phyloP scores from a whole-genome alignment of 2,888 invertebrate species.

The Cylloceria caligata region DNA sequence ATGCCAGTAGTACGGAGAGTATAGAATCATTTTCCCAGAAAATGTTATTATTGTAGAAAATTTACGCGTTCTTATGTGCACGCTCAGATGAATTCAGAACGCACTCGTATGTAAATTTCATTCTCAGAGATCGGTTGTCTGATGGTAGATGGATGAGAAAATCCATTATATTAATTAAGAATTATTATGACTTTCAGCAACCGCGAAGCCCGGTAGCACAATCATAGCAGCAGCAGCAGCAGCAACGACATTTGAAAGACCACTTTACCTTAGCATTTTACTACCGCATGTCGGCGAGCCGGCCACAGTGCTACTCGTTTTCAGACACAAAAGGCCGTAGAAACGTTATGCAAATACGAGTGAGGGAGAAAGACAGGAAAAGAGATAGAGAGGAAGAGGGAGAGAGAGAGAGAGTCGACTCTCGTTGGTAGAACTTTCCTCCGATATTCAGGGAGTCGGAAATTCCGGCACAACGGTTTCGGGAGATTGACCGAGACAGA shows the following conservation, averaged over 20 bases:
- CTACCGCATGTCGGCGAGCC: conserved; percentile 70
- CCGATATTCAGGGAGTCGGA: conserved; percentile 70
- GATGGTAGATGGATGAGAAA: conserved; percentile 65
- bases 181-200: conserved; percentile 63
- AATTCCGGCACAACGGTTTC: conserved; percentile 66
- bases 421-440: conserved; percentile 78
- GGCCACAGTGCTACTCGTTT: conserved; percentile 75
- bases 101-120: conserved; percentile 54
- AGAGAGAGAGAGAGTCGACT: conserved; percentile 45
- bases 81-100: conserved; percentile 40
- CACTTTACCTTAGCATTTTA: conserved; percentile 69
- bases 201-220: conserved; percentile 59
- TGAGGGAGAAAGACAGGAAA: conserved; percentile 44
- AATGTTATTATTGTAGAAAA: conserved; percentile 15
- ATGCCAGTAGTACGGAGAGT: neutral
- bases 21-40: neutral
- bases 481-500: conserved; percentile 62
- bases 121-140: conserved; percentile 46
- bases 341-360: conserved; percentile 80
- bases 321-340: conserved; percentile 80
- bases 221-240: conserved; percentile 21
- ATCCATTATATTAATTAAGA: conserved; percentile 69
- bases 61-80: neutral
- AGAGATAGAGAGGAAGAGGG: conserved; percentile 42
- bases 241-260: conserved; percentile 68